These are phyloP conservation scores for Aspidiotus rigidus DNA, from an alignment of 2,888 invertebrate genomes.

Conservation along the genomic window DNA sequence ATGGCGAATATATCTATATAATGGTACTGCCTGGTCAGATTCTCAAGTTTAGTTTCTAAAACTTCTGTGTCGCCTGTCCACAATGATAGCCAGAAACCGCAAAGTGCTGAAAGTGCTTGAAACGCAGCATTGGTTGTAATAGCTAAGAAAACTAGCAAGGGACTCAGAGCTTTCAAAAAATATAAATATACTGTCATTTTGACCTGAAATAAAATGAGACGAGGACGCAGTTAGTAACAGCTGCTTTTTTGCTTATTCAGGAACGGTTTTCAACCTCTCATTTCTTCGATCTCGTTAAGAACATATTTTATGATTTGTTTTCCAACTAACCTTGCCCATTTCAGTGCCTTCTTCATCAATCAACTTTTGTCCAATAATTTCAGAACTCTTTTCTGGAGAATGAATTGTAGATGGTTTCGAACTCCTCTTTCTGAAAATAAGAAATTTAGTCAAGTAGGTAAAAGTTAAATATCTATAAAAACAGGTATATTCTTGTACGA, in stretches of 20 bases:
- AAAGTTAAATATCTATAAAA: too few species aligned
- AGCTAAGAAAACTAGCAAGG: slow-evolving; percentile 61
- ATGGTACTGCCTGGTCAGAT: slow-evolving; percentile 55
- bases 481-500: too few species aligned
- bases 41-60: slow-evolving; percentile 40
- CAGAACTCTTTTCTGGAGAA: too few species aligned
- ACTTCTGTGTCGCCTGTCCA: slow-evolving; percentile 63
- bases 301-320: too few species aligned
- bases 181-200: slow-evolving; percentile 80
- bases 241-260: too few species aligned
- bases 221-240: too few species aligned
- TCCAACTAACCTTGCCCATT: slow-evolving; percentile 64
- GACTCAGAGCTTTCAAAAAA: slow-evolving; percentile 76
- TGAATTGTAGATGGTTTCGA: slow-evolving; percentile 44
- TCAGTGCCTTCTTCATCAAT: slow-evolving; percentile 85
- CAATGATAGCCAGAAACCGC: slow-evolving; percentile 72
- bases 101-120: slow-evolving; percentile 76
- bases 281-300: too few species aligned
- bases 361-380: slow-evolving; percentile 55
- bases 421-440: slow-evolving; percentile 51
- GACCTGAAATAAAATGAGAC: slow-evolving; percentile 50
- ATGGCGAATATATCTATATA: slow-evolving; percentile 85
- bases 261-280: too few species aligned
- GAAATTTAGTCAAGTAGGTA: too few species aligned
- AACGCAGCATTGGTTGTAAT: slow-evolving; percentile 69